Conservation (phyloP, 2,113 vertebrate genomes). For the Campylomormyrus numenius region DNA sequence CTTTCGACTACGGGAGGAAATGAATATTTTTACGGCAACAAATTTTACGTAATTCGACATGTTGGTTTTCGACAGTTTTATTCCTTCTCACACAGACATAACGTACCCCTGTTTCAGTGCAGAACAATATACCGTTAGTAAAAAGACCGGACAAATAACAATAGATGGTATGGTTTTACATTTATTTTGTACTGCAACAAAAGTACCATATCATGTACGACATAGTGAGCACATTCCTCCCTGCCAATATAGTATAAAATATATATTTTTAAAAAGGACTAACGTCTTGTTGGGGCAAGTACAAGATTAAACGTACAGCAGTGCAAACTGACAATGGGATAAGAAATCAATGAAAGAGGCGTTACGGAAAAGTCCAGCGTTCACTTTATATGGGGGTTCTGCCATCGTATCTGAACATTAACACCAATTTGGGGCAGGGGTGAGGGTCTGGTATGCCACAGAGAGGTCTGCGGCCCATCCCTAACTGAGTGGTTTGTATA, state of each 20-base stretch:
- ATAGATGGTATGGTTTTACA: background rate
- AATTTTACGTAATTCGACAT: background rate
- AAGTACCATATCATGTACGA: slow-evolving; percentile 18
- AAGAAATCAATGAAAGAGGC: background rate
- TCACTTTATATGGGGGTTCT: slow-evolving; percentile 22
- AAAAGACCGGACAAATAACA: slow-evolving; percentile 1
- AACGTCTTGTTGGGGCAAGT: slow-evolving; percentile 13
- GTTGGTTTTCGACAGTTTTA: background rate
- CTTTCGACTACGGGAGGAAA: background rate
- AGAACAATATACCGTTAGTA: background rate
- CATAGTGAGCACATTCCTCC: background rate
- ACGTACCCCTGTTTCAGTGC: background rate
- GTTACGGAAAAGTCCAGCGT: slow-evolving; percentile 29
- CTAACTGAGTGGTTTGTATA: background rate
- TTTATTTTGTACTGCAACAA: slow-evolving; percentile 15
- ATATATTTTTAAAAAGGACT: slow-evolving; percentile 9
- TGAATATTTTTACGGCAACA: background rate
- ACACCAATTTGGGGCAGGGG: background rate
- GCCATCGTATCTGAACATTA: background rate
- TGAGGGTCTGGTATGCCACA: background rate
- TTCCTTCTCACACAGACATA: background rate
- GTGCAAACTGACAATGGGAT: slow-evolving; percentile 19
- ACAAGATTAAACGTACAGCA: slow-evolving; percentile 12
- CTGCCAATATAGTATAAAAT: slow-evolving; percentile 16
- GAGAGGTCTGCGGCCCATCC: background rate